Conservation (phyloP, 2,797 vertebrate genomes). For the Antrozous pallidus region DNA sequence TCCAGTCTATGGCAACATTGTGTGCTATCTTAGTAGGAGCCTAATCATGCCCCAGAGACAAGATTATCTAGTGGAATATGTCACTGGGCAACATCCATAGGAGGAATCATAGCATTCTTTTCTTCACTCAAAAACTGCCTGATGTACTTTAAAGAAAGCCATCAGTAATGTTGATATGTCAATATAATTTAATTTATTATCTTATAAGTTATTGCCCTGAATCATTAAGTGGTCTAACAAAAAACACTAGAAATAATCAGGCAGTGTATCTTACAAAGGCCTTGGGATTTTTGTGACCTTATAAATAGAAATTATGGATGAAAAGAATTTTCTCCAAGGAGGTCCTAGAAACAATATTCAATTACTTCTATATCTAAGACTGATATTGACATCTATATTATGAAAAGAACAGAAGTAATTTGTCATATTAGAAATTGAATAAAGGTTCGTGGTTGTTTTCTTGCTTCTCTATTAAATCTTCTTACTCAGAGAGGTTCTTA, state of each 20-base stretch:
- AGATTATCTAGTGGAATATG: conserved; percentile 28
- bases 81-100: neutral
- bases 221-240: conserved; percentile 29
- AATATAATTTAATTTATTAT: conserved; percentile 48
- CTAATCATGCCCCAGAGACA: conserved; percentile 1
- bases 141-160: neutral
- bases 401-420: conserved; percentile 30
- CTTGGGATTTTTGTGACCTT: conserved; percentile 39
- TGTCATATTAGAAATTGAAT: conserved; percentile 11
- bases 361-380: neutral
- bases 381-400: neutral
- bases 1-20: neutral
- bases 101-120: neutral
- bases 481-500: neutral
- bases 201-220: neutral
- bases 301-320: neutral
- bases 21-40: neutral
- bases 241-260: conserved; percentile 5
- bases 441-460: neutral
- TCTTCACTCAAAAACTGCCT: neutral
- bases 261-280: neutral
- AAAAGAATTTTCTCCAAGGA: neutral
- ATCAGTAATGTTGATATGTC: conserved; percentile 39
- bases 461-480: conserved; percentile 13
- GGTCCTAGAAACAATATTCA: conserved; percentile 1